These are phyloP conservation scores for Bhutanitis thaidina DNA, from an alignment of 2,888 invertebrate genomes.

Conservation along the genomic window DNA sequence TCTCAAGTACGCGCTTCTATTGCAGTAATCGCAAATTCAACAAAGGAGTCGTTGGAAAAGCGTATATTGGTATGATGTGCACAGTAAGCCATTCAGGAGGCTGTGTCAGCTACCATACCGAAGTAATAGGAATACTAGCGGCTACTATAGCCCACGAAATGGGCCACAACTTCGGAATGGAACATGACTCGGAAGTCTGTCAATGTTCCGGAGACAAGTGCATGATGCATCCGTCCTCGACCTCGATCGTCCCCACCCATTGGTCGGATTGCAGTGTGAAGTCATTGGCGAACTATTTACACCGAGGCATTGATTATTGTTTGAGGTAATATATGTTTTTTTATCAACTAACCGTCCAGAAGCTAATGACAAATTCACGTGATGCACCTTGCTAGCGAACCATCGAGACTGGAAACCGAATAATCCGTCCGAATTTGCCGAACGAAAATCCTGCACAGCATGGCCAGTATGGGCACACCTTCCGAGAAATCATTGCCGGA, in stretches of 20 bases:
- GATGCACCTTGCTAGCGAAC: too few species aligned
- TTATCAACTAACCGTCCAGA: too few species aligned
- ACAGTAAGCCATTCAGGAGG: not conserved
- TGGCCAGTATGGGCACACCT: too few species aligned
- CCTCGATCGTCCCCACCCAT: not conserved
- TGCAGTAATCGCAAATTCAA: not conserved
- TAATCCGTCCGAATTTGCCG: too few species aligned
- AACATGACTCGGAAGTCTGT: conserved; percentile 76
- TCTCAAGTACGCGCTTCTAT: too few species aligned
- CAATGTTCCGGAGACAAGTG: not conserved
- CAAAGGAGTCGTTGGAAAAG: not conserved
- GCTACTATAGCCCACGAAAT: conserved; percentile 4
- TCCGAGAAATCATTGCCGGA: too few species aligned
- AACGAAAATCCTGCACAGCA: too few species aligned
- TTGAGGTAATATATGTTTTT: not conserved
- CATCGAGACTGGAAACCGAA: too few species aligned
- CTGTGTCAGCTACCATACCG: not conserved
- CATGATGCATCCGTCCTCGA: not conserved
- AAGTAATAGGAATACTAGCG: not conserved
- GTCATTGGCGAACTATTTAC: not conserved
- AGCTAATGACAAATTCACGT: too few species aligned
- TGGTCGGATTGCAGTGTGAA: conserved; percentile 3
- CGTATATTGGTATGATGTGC: not conserved
- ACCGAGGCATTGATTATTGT: not conserved
- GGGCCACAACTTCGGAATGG: conserved; percentile 7